Base-by-base conservation (phyloP, 2,113 vertebrate genomes). In the Cariama cristata region DNA sequence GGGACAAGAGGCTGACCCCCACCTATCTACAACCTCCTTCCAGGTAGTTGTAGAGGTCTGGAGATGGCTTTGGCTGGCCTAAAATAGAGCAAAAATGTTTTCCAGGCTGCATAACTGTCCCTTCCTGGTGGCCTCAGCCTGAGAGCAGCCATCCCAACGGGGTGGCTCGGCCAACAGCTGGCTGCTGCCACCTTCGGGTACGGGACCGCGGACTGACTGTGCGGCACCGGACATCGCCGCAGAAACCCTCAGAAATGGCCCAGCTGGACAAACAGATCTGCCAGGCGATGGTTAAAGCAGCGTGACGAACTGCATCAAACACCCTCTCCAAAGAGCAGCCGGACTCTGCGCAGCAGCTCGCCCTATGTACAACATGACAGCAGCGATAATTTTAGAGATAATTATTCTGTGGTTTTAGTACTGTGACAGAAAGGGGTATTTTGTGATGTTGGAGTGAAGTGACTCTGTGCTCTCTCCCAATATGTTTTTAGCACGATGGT, bases 81-180 rank as follows among this genome's bases (percentile, higher is more conserved):
- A 24, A 60, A 59, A 21, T 2, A n/a, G 16, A 40, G 40, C 4
- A 5, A 33, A 91, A 86, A 40, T 15, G 16, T 53, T 92, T 79
- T 60, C 75, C 50, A 58, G 27, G 42, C 73, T 59, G 44, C 75
- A 33, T 2, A 27, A 92, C 75, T 64, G 44, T 67, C 35, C 15
- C 50, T 80, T 63, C 67, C 69, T 12, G 13, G 18, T 50, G 68
- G n/a, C 71, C 28, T 27, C 56, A 59, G 79, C 16, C 20, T 4
- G 26, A 11, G 40, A n/a, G 42, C n/a, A 6, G 60, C 26, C 10
- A 3, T 3, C 30, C 35, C 2, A 1, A 11, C 2, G 4, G 22
- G 33, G 63, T 27, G 63, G 14, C 53, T 35, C 26, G 2, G 76
- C 42, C 28, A 8, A 4, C 33, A n/a, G 77, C 23, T 3, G 19